Percentiles rank a stretch among this genome's conserved stretches.
Conservation (phyloP, 2,113 vertebrate genomes). For the Entomyzon cyanotis region DNA sequence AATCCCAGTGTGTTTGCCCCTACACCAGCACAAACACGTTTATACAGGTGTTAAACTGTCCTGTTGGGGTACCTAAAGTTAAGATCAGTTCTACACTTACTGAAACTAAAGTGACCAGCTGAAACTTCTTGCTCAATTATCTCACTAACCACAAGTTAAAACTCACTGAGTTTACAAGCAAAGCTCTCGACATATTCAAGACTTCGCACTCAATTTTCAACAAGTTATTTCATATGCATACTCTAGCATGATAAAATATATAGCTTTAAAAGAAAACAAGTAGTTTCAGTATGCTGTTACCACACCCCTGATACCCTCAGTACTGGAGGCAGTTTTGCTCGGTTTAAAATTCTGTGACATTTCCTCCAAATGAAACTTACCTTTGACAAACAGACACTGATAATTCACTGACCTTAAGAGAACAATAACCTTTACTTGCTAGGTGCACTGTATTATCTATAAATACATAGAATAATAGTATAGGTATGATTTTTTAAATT, state of each 20-base stretch:
- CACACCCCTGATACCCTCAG: not conserved
- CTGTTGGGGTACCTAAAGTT: not conserved
- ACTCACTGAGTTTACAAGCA: not conserved
- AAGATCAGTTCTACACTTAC: not conserved
- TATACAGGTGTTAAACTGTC: not conserved
- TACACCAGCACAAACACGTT: not conserved
- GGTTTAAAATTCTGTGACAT: not conserved
- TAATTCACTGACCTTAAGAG: not conserved
- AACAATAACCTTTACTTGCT: not conserved
- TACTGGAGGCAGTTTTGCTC: not conserved
- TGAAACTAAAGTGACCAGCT: not conserved
- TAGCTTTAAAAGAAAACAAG: not conserved
- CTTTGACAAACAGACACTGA: not conserved
- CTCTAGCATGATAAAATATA: not conserved
- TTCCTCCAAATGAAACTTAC: not conserved
- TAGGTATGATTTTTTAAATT: not conserved
- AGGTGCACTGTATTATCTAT: not conserved
- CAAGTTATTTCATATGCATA: not conserved
- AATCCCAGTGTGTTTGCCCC: rapidly evolving
- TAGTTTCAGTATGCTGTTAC: not conserved
- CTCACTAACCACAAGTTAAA: not conserved
- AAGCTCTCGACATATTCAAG: not conserved
- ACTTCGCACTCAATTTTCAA: not conserved
- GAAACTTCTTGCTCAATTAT: not conserved
- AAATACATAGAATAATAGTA: not conserved